Evolutionary conservation across 1,140 invertebrate genomes (phyloP).

Genomic region (Eueides isabella): DNA sequence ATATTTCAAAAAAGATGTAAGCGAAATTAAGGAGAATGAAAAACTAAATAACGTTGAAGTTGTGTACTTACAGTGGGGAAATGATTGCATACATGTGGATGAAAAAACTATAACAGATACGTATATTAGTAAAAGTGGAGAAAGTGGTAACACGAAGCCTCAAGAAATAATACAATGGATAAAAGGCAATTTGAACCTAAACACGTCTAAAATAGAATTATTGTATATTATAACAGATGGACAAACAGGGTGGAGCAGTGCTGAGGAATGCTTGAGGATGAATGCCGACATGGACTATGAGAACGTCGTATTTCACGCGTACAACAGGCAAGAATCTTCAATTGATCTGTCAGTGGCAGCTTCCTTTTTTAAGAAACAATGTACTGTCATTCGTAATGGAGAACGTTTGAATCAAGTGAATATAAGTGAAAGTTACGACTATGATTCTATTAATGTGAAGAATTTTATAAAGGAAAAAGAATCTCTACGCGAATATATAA

Average conservation of each 20-base stretch:
- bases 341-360: conserved; percentile 47
- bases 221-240: conserved; percentile 52
- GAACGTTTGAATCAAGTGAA: conserved; percentile 37
- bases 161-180: conserved; percentile 9
- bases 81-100: neutral
- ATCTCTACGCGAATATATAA: conserved; percentile 44
- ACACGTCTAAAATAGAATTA: conserved; percentile 31
- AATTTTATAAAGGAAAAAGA: conserved; percentile 46
- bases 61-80: conserved; percentile 3
- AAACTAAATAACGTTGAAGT: neutral
- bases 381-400: conserved; percentile 42
- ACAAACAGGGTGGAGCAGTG: conserved; percentile 15
- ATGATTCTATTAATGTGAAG: conserved; percentile 39
- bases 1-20: conserved; percentile 42
- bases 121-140: neutral
- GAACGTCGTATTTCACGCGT: conserved; percentile 46
- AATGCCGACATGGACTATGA: conserved; percentile 46
- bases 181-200: neutral
- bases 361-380: conserved; percentile 47
- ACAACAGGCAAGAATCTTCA: conserved; percentile 19
- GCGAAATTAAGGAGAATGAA: conserved; percentile 35
- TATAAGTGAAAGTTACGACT: conserved; percentile 46
- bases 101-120: neutral
- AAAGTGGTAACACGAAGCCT: neutral
- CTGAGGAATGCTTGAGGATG: conserved; percentile 31